These are phyloP conservation scores for Monarcha castaneiventris DNA, from an alignment of 2,113 vertebrate species.

Conservation along the genomic window DNA sequence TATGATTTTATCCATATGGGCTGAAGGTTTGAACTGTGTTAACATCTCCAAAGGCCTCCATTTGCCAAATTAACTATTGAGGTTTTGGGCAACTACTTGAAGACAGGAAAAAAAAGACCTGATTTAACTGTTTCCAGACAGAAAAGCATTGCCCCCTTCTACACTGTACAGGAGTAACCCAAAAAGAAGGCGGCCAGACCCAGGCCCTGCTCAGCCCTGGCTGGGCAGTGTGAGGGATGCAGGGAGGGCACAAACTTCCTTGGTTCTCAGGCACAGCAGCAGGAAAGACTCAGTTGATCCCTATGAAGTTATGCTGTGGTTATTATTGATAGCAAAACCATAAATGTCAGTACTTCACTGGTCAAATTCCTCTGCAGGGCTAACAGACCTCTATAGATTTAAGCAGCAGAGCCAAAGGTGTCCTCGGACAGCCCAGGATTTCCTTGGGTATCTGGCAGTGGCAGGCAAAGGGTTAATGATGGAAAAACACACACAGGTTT, in stretches of 20 bases:
- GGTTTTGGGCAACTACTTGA: neutral
- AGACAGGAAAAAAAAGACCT: neutral
- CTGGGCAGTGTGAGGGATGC: neutral
- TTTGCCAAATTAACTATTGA: slow-evolving; percentile 1
- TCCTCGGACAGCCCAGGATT: neutral
- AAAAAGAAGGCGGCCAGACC: neutral
- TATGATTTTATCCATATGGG: neutral
- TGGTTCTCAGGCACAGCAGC: neutral
- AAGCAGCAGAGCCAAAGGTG: neutral
- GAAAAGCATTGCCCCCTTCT: neutral
- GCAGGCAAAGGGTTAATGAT: neutral
- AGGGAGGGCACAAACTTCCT: neutral
- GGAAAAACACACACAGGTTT: neutral
- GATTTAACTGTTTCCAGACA: neutral
- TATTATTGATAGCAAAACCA: neutral
- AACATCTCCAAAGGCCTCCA: neutral
- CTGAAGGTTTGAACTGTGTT: neutral
- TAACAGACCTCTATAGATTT: neutral
- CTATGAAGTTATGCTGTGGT: neutral
- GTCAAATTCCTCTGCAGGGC: neutral
- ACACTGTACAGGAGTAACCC: neutral
- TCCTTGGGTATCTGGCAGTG: neutral
- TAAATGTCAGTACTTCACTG: neutral
- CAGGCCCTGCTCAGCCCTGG: neutral
- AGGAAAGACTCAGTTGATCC: neutral